Evolutionary conservation across 2,113 vertebrate genomes (phyloP).

Genomic region (Pycnonotus jocosus): DNA sequence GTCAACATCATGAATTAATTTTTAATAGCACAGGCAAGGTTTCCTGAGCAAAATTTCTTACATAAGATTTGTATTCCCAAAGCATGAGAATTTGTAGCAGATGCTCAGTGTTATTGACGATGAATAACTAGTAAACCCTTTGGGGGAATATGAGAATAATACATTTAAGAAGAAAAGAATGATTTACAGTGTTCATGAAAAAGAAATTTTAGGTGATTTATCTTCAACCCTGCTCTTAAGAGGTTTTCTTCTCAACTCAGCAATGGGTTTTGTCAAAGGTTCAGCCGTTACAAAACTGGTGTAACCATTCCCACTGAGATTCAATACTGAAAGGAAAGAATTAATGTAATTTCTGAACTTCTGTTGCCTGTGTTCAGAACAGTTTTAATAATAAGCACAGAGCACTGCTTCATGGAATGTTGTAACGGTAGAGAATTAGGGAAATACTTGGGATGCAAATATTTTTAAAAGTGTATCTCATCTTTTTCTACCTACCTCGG

Average conservation of each 20-base stretch:
- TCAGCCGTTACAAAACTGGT: not conserved
- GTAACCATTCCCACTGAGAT: not conserved
- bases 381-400: not conserved
- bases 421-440: not conserved
- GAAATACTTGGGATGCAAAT: not conserved
- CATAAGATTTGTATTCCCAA: not conserved
- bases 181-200: not conserved
- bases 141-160: not conserved
- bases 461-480: not conserved
- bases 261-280: not conserved
- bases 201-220: not conserved
- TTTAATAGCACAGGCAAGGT: not conserved
- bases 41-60: not conserved
- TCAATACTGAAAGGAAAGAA: not conserved
- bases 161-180: not conserved
- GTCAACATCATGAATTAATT: not conserved
- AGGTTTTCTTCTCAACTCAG: not conserved
- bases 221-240: not conserved
- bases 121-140: not conserved
- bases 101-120: not conserved
- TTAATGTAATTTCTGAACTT: not conserved
- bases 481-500: not conserved
- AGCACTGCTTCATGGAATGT: not conserved
- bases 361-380: not conserved
- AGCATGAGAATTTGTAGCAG: not conserved